phyloP scores from a whole-genome alignment of 2,797 vertebrate genomes.

The Antrozous pallidus region DNA sequence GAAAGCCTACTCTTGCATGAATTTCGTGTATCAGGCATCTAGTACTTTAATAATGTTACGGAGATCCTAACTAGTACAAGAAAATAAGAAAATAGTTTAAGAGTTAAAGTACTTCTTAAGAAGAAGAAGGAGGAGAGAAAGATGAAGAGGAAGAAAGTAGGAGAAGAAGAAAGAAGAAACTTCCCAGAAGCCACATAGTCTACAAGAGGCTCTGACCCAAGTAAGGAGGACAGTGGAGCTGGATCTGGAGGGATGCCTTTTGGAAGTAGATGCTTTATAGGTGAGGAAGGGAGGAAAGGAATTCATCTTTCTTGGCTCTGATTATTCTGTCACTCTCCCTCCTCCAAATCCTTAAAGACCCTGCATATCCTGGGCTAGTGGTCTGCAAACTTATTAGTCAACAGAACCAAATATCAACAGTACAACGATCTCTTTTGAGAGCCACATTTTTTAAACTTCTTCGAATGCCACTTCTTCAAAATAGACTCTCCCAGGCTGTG shows the following conservation, averaged over 20 bases:
- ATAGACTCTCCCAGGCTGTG: too few relatives aligned
- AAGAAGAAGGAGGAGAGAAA: not conserved
- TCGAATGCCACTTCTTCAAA: too few relatives aligned
- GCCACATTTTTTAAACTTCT: too few relatives aligned
- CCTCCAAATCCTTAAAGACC: not conserved
- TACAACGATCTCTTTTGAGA: too few relatives aligned
- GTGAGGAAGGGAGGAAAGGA: not conserved
- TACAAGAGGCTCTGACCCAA: not conserved
- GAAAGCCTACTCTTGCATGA: too few relatives aligned
- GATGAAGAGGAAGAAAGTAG: not conserved
- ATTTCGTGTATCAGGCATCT: too few relatives aligned
- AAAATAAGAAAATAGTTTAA: not conserved
- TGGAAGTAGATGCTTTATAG: not conserved
- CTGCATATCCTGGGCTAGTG: not conserved
- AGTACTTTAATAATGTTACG: not conserved
- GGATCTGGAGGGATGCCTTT: not conserved
- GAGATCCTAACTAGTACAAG: not conserved
- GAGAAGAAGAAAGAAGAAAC: not conserved
- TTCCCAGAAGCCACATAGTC: not conserved
- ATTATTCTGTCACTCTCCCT: not conserved
- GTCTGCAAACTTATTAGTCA: too few relatives aligned
- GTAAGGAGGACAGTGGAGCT: not conserved
- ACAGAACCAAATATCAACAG: too few relatives aligned
- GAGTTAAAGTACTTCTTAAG: not conserved
- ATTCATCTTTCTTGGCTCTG: not conserved